A percentile compares a stretch with the other conserved stretches of the same genome.
These are phyloP conservation scores for Dipus sagitta DNA, from an alignment of 2,797 vertebrate species.

Conservation along the genomic window DNA sequence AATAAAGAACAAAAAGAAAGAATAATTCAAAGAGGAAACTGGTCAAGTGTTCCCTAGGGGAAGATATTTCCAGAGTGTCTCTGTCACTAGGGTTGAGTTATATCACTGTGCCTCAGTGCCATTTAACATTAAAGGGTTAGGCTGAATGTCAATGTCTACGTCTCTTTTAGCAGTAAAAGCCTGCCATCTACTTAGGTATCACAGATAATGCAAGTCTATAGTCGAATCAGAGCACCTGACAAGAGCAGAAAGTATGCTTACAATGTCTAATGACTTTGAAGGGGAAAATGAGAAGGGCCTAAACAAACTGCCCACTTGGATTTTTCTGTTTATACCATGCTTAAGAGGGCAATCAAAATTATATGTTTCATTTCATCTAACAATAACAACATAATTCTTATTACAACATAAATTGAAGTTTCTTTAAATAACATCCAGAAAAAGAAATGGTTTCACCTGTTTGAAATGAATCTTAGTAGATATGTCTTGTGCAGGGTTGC, in stretches of 20 bases:
- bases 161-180: slow-evolving; percentile 41
- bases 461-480: slow-evolving; percentile 56
- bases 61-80: neutral
- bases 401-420: slow-evolving; percentile 43
- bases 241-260: neutral
- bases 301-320: neutral
- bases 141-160: neutral
- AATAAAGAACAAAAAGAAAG: slow-evolving; percentile 33
- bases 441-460: slow-evolving; percentile 57
- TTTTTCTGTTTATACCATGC: slow-evolving; percentile 41
- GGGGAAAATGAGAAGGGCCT: neutral
- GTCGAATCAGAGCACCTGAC: slow-evolving; percentile 5
- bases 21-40: neutral
- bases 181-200: slow-evolving; percentile 40
- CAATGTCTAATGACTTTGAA: neutral
- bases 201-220: slow-evolving; percentile 23
- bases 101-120: neutral
- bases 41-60: neutral
- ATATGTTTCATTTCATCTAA: slow-evolving; percentile 57
- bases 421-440: slow-evolving; percentile 2
- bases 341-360: slow-evolving; percentile 39
- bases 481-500: slow-evolving; percentile 43
- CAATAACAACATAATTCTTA: slow-evolving; percentile 51
- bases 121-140: slow-evolving; percentile 36
- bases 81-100: neutral